phyloP scores from a whole-genome alignment of 1,140 invertebrate genomes.

The Drosophila pruinosa region DNA sequence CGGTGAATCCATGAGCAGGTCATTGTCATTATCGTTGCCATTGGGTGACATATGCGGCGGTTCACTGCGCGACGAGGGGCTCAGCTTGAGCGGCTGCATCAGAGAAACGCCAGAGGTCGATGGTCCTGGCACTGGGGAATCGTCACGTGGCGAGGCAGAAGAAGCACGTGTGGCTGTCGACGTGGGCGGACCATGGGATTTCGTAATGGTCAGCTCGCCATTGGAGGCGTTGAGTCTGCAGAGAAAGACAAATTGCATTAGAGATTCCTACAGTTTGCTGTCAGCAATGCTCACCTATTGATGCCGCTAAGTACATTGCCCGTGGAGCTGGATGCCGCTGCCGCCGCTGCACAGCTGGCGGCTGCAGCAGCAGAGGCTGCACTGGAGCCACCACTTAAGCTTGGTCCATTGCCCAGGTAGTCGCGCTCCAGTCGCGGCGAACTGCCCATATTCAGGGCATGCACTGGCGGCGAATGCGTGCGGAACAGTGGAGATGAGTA shows the following conservation, averaged over 20 bases:
- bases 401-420: conserved; percentile 73
- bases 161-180: conserved; percentile 84
- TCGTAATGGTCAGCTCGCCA: conserved; percentile 91
- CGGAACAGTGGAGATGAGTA: conserved; percentile 79
- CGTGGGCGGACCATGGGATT: conserved; percentile 86
- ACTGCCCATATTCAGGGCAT: conserved; percentile 61
- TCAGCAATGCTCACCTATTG: conserved; percentile 83
- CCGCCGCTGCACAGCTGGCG: conserved; percentile 36
- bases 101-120: conserved; percentile 59
- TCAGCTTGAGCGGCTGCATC: conserved; percentile 77
- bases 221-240: conserved; percentile 88
- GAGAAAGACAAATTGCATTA: neutral
- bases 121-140: conserved; percentile 68
- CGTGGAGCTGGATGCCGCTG: conserved; percentile 50
- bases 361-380: conserved; percentile 18
- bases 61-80: conserved; percentile 64
- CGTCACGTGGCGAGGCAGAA: conserved; percentile 83
- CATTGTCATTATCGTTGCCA: conserved; percentile 85
- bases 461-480: conserved; percentile 65
- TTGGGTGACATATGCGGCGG: conserved; percentile 83
- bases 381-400: conserved; percentile 22
- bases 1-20: conserved; percentile 91
- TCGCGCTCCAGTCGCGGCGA: conserved; percentile 74
- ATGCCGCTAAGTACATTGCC: conserved; percentile 84
- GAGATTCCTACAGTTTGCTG: no score